These are phyloP conservation scores for Uropsilus gracilis DNA, from an alignment of 2,113 vertebrate genomes.

Conservation along the genomic window DNA sequence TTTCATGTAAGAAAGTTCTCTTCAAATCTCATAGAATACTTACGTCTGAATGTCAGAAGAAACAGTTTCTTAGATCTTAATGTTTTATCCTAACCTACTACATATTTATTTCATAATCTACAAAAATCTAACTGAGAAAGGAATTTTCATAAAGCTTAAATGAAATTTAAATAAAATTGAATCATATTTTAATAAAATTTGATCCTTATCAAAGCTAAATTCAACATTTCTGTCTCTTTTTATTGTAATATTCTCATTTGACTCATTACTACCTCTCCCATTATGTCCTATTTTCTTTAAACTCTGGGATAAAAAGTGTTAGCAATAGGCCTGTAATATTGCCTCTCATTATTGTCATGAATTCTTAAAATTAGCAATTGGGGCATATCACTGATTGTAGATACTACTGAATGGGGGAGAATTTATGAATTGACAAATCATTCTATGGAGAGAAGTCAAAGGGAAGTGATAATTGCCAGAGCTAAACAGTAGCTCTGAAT, in stretches of 20 bases:
- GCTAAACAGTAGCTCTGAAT: neutral
- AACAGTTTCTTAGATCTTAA: neutral
- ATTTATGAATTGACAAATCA: neutral
- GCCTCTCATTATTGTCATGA: neutral
- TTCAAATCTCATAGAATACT: neutral
- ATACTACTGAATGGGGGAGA: neutral
- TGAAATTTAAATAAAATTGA: constrained; percentile 39
- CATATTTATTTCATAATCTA: neutral
- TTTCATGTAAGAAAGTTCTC: neutral
- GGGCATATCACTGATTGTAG: neutral
- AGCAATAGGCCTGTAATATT: neutral
- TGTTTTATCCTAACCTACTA: neutral
- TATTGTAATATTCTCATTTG: neutral
- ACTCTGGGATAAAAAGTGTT: neutral
- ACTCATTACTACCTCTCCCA: neutral
- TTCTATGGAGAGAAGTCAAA: neutral
- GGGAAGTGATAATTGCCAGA: neutral
- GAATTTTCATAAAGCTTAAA: neutral
- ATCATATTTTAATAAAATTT: neutral
- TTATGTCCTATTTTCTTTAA: neutral
- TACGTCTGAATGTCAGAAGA: neutral
- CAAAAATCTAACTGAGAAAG: neutral
- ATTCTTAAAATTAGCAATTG: constrained; percentile 11
- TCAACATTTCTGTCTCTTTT: neutral
- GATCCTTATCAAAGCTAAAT: neutral